These are phyloP conservation scores for Natrix natrix DNA, from an alignment of 2,797 vertebrate genomes.

Conservation along the genomic window DNA sequence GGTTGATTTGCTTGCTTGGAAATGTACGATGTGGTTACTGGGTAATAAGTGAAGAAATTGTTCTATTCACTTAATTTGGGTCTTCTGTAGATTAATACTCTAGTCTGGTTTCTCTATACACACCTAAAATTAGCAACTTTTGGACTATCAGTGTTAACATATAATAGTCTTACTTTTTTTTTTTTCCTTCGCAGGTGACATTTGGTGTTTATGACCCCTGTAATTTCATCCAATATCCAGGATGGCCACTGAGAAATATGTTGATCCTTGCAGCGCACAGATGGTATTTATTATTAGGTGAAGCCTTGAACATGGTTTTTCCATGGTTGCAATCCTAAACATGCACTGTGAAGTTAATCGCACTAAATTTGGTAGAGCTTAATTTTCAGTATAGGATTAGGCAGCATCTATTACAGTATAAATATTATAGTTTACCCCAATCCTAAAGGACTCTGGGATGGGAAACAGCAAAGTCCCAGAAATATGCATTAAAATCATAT, in stretches of 20 bases:
- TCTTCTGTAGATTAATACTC: background rate
- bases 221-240: slow-evolving; percentile 90
- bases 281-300: slow-evolving; percentile 77
- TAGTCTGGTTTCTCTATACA: background rate
- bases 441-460: background rate
- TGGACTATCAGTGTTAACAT: background rate
- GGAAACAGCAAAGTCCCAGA: background rate
- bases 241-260: slow-evolving; percentile 95
- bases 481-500: background rate
- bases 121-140: background rate
- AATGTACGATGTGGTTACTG: background rate
- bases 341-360: background rate
- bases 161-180: slow-evolving; percentile 56
- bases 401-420: background rate
- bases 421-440: background rate
- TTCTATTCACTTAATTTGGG: background rate
- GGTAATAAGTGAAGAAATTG: background rate
- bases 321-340: background rate
- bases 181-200: slow-evolving; percentile 79
- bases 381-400: background rate
- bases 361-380: background rate
- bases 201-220: slow-evolving; percentile 94
- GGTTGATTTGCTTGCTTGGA: background rate
- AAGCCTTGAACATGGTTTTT: slow-evolving; percentile 2
- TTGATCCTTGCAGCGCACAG: slow-evolving; percentile 84